Conservation (phyloP, 2,888 invertebrate species). For the Epirrhoe tristata region DNA sequence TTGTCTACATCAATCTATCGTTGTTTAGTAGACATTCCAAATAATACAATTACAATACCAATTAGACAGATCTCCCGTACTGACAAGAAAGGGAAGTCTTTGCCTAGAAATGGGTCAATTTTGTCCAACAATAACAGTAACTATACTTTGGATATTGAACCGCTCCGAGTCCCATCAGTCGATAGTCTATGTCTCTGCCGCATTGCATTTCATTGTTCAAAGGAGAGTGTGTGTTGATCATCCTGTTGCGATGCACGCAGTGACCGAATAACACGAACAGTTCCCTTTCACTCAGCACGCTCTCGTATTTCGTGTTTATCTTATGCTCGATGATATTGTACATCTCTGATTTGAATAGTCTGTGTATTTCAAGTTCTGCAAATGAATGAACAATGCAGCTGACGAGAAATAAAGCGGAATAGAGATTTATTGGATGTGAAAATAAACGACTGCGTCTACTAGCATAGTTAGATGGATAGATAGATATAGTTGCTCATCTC, state of each 20-base stretch:
- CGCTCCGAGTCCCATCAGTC: slow-evolving; percentile 78
- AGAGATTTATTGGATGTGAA: background rate
- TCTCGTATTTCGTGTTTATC: slow-evolving; percentile 39
- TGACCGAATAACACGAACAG: slow-evolving; percentile 68
- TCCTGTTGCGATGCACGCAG: slow-evolving; percentile 67
- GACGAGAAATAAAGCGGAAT: background rate
- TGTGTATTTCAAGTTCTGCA: slow-evolving; percentile 83
- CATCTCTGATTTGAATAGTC: slow-evolving; percentile 80
- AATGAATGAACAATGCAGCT: slow-evolving; percentile 13
- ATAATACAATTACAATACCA: too few species aligned
- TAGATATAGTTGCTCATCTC: background rate
- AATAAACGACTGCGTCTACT: background rate
- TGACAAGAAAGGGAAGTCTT: background rate
- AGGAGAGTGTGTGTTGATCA: slow-evolving; percentile 79
- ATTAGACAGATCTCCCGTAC: too few species aligned
- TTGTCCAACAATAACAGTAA: background rate
- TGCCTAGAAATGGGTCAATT: too few species aligned
- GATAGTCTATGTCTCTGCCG: slow-evolving; percentile 73
- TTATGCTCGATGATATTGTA: slow-evolving; percentile 79
- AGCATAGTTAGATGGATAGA: too few species aligned
- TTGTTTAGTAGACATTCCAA: too few species aligned
- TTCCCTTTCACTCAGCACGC: slow-evolving; percentile 44
- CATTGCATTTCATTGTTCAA: slow-evolving; percentile 77
- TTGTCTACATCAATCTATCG: too few species aligned
- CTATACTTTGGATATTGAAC: slow-evolving; percentile 52